Base-by-base conservation (phyloP, 2,113 vertebrate genomes). In the Vulpes vulpes region DNA sequence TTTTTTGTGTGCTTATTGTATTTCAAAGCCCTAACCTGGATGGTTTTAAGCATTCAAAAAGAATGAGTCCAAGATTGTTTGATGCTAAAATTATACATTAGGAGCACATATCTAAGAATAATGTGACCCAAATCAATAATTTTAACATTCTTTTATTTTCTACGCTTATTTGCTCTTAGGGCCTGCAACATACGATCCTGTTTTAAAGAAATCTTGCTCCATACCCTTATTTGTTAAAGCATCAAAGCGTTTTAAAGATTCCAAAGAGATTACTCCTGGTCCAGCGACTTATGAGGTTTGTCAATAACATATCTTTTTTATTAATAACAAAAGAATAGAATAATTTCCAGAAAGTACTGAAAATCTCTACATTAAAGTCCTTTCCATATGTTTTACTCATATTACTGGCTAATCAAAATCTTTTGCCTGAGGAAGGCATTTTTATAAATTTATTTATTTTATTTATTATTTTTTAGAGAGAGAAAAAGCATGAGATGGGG, bases 231-330 rank as follows among this genome's bases (percentile, higher is more conserved):
- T 98, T 92, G 84, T 97, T 92, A 99, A 98, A 94, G 94, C 85
- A 91, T 96, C 98, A 57, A 97, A 99, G 57, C 97, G 98, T 95
- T 99, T 99, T 98, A 98, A 99, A 98, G 96, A 98, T 25, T 35
- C 65, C 25, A 98, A 87, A 89, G 97, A 98, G 89, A 93, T 60
- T 35, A 98, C 96, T 83, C 99, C 98, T 83, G 99, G 99, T 49
- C 99, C 99, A 32, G 98, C 98, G 10, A 80, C 98, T 1, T 99
- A 99, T 92, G 98, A 99, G 99, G 99, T 99, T 98, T 98, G 97
- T 97, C 53, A 81, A 35, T 93, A 38, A 51, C 76, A 49, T 55
- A 67, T 6, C 30, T 51, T 27, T 97, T 38, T 78, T 83, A 93
- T 19, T 19, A 38, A 27, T 84, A 65, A 71, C 3, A 38, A 14